A percentile compares a stretch with the other conserved stretches of the same genome.
Evolutionary conservation across 2,797 vertebrate genomes (phyloP).

Genomic region (Diplodus sargus): DNA sequence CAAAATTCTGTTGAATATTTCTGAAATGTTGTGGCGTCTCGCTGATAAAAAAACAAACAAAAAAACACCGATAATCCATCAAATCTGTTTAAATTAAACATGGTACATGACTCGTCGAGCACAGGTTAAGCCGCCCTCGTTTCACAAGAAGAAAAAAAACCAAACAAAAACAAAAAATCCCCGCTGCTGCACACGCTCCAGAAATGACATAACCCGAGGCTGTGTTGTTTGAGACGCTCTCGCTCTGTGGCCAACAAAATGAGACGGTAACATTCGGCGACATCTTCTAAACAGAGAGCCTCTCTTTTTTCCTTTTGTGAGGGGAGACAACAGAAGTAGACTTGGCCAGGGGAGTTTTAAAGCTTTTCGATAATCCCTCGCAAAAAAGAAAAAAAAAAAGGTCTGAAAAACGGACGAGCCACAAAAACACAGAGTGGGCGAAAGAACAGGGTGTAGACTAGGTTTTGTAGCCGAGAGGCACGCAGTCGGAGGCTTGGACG

Average conservation of each 20-base stretch:
- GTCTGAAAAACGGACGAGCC: constrained; percentile 42
- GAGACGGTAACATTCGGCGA: constrained; percentile 41
- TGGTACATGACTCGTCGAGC: constrained; percentile 37
- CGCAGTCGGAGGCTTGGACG: constrained; percentile 31
- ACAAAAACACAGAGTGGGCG: constrained; percentile 38
- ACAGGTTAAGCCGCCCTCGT: constrained; percentile 36
- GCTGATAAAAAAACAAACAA: not conserved
- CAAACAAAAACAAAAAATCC: not conserved
- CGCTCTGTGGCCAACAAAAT: constrained; percentile 27
- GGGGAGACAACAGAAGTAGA: constrained; percentile 11
- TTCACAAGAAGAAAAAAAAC: not conserved
- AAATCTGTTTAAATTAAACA: constrained; percentile 55
- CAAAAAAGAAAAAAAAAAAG: not conserved
- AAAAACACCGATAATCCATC: constrained; percentile 24
- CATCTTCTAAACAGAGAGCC: constrained; percentile 27
- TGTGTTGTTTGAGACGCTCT: constrained; percentile 23
- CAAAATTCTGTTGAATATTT: constrained; percentile 37
- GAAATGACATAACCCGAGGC: constrained; percentile 41
- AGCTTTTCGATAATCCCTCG: constrained; percentile 33
- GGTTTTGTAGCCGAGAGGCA: constrained; percentile 39
- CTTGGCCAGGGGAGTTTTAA: constrained; percentile 32
- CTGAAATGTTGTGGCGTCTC: constrained; percentile 34
- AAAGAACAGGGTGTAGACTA: constrained; percentile 49
- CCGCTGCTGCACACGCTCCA: constrained; percentile 32
- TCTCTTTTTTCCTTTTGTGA: constrained; percentile 14